phyloP scores from a whole-genome alignment of 2,113 vertebrate species.

The Trematocara variabile region DNA sequence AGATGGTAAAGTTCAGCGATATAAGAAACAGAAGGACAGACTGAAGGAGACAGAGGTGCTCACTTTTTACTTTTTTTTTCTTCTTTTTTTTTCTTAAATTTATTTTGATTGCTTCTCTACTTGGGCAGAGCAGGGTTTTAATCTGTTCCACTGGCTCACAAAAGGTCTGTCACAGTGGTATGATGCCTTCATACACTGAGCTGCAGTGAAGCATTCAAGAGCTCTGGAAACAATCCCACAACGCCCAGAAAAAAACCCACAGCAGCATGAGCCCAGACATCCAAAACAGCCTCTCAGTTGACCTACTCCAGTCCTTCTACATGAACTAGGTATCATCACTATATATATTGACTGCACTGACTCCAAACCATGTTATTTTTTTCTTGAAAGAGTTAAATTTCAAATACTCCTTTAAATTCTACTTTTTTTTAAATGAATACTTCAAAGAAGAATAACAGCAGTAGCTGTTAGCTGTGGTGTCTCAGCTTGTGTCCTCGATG shows the following conservation, averaged over 20 bases:
- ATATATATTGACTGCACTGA: not conserved
- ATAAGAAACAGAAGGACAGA: not conserved
- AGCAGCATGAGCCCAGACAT: not conserved
- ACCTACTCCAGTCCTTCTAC: not conserved
- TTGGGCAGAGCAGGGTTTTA: constrained; percentile 51
- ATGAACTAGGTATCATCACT: not conserved
- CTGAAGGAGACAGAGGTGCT: not conserved
- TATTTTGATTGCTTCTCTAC: constrained; percentile 49
- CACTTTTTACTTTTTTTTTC: not conserved
- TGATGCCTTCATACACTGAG: constrained; percentile 41
- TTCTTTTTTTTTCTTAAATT: not conserved
- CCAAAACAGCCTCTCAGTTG: not conserved
- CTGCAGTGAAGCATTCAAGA: constrained; percentile 42
- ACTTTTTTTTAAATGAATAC: not conserved
- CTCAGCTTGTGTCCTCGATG: not conserved
- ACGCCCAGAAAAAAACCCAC: constrained; percentile 23
- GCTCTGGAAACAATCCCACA: constrained; percentile 53
- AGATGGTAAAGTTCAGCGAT: constrained; percentile 32
- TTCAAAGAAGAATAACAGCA: not conserved
- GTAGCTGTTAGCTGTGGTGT: not conserved
- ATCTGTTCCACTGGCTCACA: constrained; percentile 56
- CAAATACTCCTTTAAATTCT: not conserved
- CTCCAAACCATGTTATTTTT: not conserved
- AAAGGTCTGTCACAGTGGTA: constrained; percentile 52
- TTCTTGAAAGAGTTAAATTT: not conserved